Evolutionary conservation across 35 echinoderm and acorn worm species (phyloP).

Genomic region (Hemicentrotus pulcherrimus): DNA sequence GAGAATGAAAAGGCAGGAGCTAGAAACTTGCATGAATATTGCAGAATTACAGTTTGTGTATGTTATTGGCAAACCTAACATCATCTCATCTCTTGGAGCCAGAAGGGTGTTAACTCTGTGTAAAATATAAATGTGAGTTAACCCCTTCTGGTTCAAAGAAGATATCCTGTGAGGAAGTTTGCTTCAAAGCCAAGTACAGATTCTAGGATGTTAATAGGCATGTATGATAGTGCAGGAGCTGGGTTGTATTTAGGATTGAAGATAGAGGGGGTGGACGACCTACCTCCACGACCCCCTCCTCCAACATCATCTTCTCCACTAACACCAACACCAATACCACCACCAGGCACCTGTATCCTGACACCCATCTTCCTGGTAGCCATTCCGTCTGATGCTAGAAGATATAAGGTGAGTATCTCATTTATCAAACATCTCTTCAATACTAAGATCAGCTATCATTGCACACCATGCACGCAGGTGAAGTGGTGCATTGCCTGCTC

Average conservation of each 20-base stretch:
- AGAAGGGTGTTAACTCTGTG: too few species aligned
- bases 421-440: neutral
- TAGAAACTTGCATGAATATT: too few species aligned
- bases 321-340: neutral
- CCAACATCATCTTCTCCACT: neutral
- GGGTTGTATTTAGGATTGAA: neutral
- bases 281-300: conserved; percentile 16
- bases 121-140: too few species aligned
- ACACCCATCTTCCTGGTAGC: conserved; percentile 47
- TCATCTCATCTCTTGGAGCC: too few species aligned
- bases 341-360: conserved; percentile 28
- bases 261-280: neutral
- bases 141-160: too few species aligned
- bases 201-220: neutral
- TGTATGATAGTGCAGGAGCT: neutral
- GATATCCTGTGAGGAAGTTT: too few species aligned
- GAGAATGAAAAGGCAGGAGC: too few species aligned
- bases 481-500: neutral
- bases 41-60: too few species aligned
- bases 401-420: neutral
- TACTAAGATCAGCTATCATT: neutral
- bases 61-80: too few species aligned
- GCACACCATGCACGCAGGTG: neutral
- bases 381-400: conserved; percentile 31
- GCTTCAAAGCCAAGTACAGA: too few species aligned